Evolutionary conservation across 2,888 invertebrate genomes (phyloP).

Genomic region (Drosophila pseudotakahashii): DNA sequence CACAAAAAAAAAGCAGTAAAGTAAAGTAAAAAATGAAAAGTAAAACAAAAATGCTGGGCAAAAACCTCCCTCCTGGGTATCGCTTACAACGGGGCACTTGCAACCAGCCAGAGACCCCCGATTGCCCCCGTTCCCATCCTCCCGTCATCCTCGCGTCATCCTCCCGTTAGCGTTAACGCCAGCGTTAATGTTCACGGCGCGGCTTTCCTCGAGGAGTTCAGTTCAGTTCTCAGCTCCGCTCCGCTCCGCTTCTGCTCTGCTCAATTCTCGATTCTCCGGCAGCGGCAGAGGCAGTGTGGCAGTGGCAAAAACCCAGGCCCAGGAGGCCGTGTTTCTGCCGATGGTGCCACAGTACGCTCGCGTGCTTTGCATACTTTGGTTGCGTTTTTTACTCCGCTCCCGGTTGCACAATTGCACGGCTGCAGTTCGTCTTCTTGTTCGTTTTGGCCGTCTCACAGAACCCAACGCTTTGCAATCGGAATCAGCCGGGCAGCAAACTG

Average conservation of each 20-base stretch:
- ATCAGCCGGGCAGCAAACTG: conserved; percentile 36
- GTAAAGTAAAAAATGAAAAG: conserved; percentile 23
- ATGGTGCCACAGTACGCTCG: conserved; percentile 80
- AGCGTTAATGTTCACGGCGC: conserved; percentile 60
- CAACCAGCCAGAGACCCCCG: conserved; percentile 68
- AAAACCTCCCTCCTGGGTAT: conserved; percentile 63
- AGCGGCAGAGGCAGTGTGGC: conserved; percentile 24
- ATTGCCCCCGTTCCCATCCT: too few species aligned
- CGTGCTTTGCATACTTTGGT: conserved; percentile 83
- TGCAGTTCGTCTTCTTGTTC: conserved; percentile 11
- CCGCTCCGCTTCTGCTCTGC: conserved; percentile 58
- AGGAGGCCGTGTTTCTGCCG: conserved; percentile 25
- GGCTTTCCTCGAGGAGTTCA: conserved; percentile 71
- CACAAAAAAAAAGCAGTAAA: neutral
- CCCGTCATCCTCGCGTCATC: neutral
- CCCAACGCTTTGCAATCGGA: conserved; percentile 6
- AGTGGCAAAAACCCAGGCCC: conserved; percentile 34
- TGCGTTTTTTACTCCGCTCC: conserved; percentile 71
- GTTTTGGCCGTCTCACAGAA: conserved; percentile 6
- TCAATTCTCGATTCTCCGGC: conserved; percentile 54
- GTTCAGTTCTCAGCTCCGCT: conserved; percentile 62
- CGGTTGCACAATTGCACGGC: conserved; percentile 19
- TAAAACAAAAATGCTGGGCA: conserved; percentile 55
- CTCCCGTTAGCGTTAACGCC: conserved; percentile 52
- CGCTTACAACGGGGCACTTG: conserved; percentile 80